phyloP scores from a whole-genome alignment of 2,888 invertebrate species.

The Rotaria socialis region DNA sequence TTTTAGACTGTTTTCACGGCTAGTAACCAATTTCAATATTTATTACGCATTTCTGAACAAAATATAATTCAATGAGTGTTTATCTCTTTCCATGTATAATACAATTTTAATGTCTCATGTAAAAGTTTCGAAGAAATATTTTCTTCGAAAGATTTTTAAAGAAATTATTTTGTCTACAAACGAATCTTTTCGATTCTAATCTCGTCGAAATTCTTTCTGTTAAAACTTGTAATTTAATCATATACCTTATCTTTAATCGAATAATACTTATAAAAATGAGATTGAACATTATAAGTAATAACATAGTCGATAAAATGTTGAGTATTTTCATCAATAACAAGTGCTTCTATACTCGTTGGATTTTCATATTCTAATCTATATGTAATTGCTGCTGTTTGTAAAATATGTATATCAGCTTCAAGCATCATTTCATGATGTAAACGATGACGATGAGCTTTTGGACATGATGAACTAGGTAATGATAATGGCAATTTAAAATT shows the following conservation, averaged over 20 bases:
- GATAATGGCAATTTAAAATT: slow-evolving; percentile 6
- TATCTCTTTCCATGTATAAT: no score
- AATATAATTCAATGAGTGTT: no score
- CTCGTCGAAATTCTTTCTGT: background rate
- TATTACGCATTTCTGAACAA: no score
- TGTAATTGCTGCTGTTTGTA: background rate
- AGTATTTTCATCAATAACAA: background rate
- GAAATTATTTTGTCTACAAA: no score
- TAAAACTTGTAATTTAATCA: background rate
- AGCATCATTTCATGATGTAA: slow-evolving; percentile 35
- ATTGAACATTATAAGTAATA: background rate
- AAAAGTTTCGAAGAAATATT: no score
- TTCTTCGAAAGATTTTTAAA: no score
- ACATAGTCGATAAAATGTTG: background rate
- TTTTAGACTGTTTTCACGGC: no score
- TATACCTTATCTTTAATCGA: background rate
- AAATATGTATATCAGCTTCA: slow-evolving; percentile 5
- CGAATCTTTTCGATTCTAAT: no score
- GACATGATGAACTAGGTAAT: background rate
- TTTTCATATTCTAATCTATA: slow-evolving; percentile 4
- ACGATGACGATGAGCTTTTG: slow-evolving; percentile 22
- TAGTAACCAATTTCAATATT: no score
- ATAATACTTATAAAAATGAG: slow-evolving; percentile 15
- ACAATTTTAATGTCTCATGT: no score
- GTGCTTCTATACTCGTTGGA: slow-evolving; percentile 1